Evolutionary conservation across 2,888 invertebrate species (phyloP).

Genomic region (Tetanocera ferruginea): DNA sequence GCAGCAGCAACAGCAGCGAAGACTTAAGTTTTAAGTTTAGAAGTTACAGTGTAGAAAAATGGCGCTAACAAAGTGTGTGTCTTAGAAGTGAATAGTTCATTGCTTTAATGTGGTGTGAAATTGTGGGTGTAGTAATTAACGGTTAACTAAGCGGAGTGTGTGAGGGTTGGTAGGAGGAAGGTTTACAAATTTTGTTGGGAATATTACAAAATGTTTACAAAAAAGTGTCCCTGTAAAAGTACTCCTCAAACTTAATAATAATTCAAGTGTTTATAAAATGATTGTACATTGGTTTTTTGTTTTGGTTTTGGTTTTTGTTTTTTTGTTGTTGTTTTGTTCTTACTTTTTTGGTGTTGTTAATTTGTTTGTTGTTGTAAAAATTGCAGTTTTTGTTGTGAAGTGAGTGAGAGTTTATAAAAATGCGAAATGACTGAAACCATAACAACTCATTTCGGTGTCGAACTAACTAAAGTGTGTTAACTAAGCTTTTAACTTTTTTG

Average conservation of each 20-base stretch:
- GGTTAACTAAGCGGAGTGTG: background rate
- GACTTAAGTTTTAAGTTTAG: background rate
- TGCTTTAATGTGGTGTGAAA: background rate
- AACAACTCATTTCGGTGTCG: constrained; percentile 13
- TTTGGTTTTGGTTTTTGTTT: too few species aligned
- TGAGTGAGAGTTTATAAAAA: constrained; percentile 6
- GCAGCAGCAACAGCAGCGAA: background rate
- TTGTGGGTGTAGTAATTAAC: background rate
- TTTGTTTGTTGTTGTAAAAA: background rate
- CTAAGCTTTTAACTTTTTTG: background rate
- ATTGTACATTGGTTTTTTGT: constrained; percentile 34
- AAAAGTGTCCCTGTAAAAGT: constrained; percentile 17
- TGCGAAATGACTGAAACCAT: constrained; percentile 30
- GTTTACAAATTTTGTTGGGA: background rate
- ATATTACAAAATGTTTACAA: background rate
- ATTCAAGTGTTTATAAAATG: constrained; percentile 25
- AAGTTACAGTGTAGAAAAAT: constrained; percentile 9
- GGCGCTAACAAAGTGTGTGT: background rate
- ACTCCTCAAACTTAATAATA: background rate
- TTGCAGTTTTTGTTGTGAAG: background rate
- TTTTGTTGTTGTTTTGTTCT: too few species aligned
- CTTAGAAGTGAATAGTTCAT: background rate
- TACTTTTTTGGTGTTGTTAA: constrained; percentile 20
- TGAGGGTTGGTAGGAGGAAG: background rate
- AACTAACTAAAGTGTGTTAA: constrained; percentile 18